Evolutionary conservation across 2,113 vertebrate genomes (phyloP).

Genomic region (Nesospiza acunhae): DNA sequence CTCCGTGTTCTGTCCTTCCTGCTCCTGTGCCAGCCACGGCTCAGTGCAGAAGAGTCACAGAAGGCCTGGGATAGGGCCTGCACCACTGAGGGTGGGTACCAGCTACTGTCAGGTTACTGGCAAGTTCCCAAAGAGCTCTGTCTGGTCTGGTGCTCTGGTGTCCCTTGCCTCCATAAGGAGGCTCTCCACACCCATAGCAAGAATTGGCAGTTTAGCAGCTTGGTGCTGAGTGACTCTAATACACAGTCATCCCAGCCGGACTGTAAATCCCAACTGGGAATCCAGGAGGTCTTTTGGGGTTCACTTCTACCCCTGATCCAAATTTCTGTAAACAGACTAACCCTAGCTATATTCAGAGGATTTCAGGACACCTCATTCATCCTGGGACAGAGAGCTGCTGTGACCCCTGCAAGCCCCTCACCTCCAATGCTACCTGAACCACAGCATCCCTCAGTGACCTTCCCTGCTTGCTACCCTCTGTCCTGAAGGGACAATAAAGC

Average conservation of each 20-base stretch:
- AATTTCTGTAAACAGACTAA: not conserved
- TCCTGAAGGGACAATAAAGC: not conserved
- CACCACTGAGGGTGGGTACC: not conserved
- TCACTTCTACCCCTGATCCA: not conserved
- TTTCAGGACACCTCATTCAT: not conserved
- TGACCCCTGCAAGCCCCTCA: not conserved
- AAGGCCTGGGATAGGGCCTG: not conserved
- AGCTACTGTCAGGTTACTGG: not conserved
- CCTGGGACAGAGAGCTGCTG: not conserved
- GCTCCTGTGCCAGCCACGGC: accelerated
- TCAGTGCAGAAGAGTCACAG: not conserved
- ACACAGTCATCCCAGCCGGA: not conserved
- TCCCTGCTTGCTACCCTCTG: not conserved
- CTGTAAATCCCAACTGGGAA: not conserved
- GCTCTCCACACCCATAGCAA: accelerated
- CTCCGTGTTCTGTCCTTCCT: accelerated
- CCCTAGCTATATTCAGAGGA: not conserved
- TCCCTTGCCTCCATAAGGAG: not conserved
- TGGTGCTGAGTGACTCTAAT: not conserved
- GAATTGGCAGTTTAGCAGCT: not conserved
- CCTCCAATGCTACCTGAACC: not conserved
- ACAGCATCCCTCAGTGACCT: not conserved
- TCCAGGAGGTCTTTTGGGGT: not conserved
- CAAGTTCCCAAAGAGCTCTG: not conserved
- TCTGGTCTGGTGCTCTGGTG: not conserved